These are phyloP conservation scores for Physella acuta DNA, from an alignment of 1,140 invertebrate genomes.

Conservation along the genomic window DNA sequence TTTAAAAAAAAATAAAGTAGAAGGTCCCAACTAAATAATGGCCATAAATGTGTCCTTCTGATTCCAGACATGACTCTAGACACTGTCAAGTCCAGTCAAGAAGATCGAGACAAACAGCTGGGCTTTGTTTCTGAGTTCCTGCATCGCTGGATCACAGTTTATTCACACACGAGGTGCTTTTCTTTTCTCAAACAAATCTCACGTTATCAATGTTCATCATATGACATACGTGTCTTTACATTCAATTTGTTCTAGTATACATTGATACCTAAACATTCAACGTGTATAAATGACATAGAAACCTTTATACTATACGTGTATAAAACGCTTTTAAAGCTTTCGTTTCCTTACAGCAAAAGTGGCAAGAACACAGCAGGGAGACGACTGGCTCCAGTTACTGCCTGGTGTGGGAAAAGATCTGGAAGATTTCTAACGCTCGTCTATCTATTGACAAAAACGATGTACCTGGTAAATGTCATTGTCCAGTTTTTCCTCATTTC, in stretches of 20 bases:
- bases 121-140: not conserved
- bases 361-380: too few relatives aligned
- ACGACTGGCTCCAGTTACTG: not conserved
- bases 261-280: not conserved
- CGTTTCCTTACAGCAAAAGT: too few relatives aligned
- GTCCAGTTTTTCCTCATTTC: constrained; percentile 61
- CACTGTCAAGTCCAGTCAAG: not conserved
- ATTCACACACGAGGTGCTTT: too few relatives aligned
- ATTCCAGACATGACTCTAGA: not conserved
- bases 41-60: too few relatives aligned
- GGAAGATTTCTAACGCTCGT: constrained; percentile 57
- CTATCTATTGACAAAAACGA: constrained; percentile 59
- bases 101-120: constrained; percentile 5
- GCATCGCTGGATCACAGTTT: constrained; percentile 1
- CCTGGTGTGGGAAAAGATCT: constrained; percentile 33
- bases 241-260: not conserved
- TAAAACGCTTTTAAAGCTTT: not conserved
- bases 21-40: too few relatives aligned
- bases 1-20: too few relatives aligned
- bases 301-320: not conserved
- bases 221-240: too few relatives aligned
- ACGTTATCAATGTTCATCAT: too few relatives aligned
- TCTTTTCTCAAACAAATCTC: too few relatives aligned
- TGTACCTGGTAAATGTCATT: constrained; percentile 47
- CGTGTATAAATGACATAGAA: not conserved